Conservation (phyloP, 2,797 vertebrate genomes). For the Dermochelys coriacea region DNA sequence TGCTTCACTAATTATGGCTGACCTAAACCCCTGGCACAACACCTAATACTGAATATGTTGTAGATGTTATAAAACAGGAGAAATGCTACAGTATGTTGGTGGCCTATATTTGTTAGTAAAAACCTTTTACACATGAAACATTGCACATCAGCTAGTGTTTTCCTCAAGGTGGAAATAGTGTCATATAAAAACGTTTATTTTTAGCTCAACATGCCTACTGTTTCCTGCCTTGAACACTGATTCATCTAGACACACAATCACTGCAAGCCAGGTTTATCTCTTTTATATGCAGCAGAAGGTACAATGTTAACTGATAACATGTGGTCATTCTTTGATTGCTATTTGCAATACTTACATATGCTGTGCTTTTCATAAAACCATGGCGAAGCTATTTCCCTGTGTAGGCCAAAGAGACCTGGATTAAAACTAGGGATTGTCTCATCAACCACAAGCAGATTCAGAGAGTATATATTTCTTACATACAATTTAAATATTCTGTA, state of each 20-base stretch:
- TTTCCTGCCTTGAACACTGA: not conserved
- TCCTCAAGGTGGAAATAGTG: not conserved
- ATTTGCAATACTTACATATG: not conserved
- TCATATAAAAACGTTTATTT: not conserved
- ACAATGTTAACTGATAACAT: not conserved
- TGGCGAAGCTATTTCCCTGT: not conserved
- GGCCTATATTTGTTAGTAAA: not conserved
- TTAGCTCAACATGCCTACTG: rapidly evolving
- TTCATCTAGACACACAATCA: not conserved
- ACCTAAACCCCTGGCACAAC: not conserved
- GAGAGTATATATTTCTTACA: not conserved
- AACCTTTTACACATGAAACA: not conserved
- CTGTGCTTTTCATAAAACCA: not conserved
- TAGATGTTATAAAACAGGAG: not conserved
- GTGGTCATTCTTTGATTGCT: not conserved
- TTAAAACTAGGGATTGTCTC: not conserved
- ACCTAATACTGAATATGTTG: not conserved
- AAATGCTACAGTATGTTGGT: not conserved
- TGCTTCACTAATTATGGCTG: not conserved
- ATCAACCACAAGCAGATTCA: not conserved
- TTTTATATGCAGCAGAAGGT: not conserved
- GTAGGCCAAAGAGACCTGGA: rapidly evolving
- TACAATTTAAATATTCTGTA: not conserved
- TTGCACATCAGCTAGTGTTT: not conserved
- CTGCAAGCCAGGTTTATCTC: not conserved